Conservation (phyloP, 2,113 vertebrate genomes). For the Rhizomys pruinosus region DNA sequence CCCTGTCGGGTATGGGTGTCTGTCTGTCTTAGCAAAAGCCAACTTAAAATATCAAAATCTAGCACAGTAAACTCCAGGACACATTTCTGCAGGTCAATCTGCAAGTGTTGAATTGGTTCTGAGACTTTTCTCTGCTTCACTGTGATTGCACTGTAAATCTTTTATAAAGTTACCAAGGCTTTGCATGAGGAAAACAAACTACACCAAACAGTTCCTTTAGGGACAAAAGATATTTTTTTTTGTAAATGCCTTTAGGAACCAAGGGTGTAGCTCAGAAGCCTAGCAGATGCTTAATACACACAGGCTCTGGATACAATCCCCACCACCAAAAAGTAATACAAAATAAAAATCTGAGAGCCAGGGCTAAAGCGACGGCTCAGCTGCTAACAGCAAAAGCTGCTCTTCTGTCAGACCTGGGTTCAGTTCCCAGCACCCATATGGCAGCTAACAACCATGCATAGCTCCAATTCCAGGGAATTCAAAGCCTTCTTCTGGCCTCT, state of each 20-base stretch:
- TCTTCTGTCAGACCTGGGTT: too few relatives aligned
- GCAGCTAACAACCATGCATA: too few relatives aligned
- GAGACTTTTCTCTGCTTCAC: background rate
- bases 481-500: too few relatives aligned
- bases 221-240: background rate
- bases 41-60: background rate
- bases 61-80: fast-evolving
- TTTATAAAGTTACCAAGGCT: background rate
- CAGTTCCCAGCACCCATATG: too few relatives aligned
- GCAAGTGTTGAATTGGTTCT: fast-evolving
- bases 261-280: background rate
- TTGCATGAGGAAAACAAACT: background rate
- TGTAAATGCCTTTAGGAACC: background rate
- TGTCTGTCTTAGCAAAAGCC: background rate
- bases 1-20: fast-evolving
- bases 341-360: background rate
- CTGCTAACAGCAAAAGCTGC: too few relatives aligned
- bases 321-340: background rate
- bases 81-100: fast-evolving
- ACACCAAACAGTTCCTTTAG: fast-evolving
- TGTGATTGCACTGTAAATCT: background rate
- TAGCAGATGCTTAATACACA: background rate
- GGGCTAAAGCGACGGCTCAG: background rate
- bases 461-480: too few relatives aligned
- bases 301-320: background rate